Base-by-base conservation (phyloP, 2,113 vertebrate genomes). In the Tachysurus fulvidraco region DNA sequence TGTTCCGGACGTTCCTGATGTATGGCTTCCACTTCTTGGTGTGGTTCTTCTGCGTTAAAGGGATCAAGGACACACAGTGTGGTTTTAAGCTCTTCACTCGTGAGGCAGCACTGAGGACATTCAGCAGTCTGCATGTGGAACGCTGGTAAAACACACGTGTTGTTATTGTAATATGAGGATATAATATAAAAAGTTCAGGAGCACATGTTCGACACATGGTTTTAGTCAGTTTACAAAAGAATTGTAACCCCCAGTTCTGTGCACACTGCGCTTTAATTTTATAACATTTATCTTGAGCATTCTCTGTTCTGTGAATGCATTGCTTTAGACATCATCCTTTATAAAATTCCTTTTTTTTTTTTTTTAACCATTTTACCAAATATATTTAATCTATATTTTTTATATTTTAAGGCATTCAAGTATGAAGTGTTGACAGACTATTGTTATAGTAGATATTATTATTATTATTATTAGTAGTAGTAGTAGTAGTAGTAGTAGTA, bases 1-100 rank as follows among this genome's bases (percentile, higher is more conserved):
- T 96, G 88, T 99, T 99, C 88, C 96, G 97, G 55, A 98, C 97
- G 21, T 93, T 99, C 84, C 96, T 99, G 44, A 99, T 99, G 97
- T 97, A 96, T 11, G 97, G 98, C 2, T 99, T 99, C 94, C 98
- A 99, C 94, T 99, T 98, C 94, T 95, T 99, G 83, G 98, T 99
- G 52, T 99, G 98, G 97, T 98, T 98, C 93, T 95, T 99, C 19
- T 99, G 98, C 87, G 98, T 99, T 91, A 96, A 94, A 90, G 96
- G 96, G 86, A 96, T 99, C 92, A 95, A 89, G 85, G 98, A 99
- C 93, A 99, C 98, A 0, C 98, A 99, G 88, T 99, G 98, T 0
- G 97, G 98, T 67, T 99, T 99, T 94, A 99, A 99, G 93, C 95
- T 99, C 85, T 94, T 99, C 73, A 98, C 97, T 21, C 95, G 97